These are phyloP conservation scores for Spondyliosoma cantharus DNA, from an alignment of 2,797 vertebrate species.

Conservation along the genomic window DNA sequence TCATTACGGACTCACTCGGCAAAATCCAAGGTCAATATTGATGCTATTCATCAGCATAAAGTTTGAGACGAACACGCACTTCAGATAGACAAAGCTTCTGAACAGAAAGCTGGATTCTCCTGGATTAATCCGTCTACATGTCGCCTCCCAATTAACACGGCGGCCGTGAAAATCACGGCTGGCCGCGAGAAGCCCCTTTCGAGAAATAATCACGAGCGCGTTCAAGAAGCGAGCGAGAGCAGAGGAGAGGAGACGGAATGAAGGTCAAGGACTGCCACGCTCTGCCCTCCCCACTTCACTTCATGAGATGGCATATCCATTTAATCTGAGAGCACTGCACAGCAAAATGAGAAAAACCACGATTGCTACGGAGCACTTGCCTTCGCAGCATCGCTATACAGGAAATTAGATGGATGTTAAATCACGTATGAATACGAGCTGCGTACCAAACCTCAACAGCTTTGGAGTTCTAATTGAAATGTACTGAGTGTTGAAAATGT, in stretches of 20 bases:
- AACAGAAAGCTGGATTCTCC: neutral
- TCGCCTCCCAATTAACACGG: neutral
- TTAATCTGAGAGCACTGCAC: slow-evolving; percentile 30
- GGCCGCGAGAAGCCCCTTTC: neutral
- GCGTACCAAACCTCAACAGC: neutral
- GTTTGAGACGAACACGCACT: neutral
- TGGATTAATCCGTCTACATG: neutral
- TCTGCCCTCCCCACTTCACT: slow-evolving; percentile 36
- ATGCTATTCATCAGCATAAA: slow-evolving; percentile 15
- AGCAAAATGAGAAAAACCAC: slow-evolving; percentile 13
- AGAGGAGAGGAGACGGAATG: neutral
- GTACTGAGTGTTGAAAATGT: too few species aligned
- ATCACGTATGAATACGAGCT: neutral
- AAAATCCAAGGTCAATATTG: neutral
- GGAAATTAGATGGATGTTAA: neutral
- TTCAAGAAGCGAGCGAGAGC: neutral
- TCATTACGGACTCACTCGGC: neutral
- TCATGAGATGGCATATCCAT: slow-evolving; percentile 34
- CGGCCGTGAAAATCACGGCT: neutral
- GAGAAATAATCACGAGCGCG: slow-evolving; percentile 9
- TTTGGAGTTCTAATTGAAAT: accelerated
- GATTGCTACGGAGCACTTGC: neutral
- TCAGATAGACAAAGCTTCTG: neutral
- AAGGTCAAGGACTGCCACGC: slow-evolving; percentile 58
- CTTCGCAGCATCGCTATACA: neutral